Evolutionary conservation across 2,113 vertebrate species (phyloP).

Genomic region (Sisor rabdophorus): DNA sequence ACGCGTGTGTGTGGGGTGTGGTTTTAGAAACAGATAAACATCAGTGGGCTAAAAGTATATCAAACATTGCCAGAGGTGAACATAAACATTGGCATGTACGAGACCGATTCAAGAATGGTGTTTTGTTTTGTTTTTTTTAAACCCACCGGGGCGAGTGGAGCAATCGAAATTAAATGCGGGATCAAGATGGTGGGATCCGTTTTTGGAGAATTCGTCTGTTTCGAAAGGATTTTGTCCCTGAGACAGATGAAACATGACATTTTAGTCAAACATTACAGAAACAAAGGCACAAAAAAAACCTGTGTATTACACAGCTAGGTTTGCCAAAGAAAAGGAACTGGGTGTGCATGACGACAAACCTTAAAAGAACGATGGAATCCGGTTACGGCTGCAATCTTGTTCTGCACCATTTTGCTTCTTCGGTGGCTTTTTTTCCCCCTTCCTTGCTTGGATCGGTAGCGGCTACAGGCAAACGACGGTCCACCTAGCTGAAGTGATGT

Average conservation of each 20-base stretch:
- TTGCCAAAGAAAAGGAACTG: too few species aligned
- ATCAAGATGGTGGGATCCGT: slow-evolving; percentile 77
- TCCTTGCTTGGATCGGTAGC: slow-evolving; percentile 45
- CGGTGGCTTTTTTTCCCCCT: slow-evolving; percentile 30
- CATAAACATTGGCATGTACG: neutral
- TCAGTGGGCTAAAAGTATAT: neutral
- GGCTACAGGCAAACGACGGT: slow-evolving; percentile 49
- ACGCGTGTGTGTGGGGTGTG: neutral
- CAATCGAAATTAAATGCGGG: slow-evolving; percentile 84
- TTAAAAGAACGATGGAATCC: slow-evolving; percentile 90
- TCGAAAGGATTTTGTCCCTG: slow-evolving; percentile 95
- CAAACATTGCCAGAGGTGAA: neutral
- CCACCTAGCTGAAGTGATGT: slow-evolving; percentile 49
- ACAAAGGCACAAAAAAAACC: neutral
- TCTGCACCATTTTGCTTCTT: slow-evolving; percentile 83
- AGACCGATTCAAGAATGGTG: neutral
- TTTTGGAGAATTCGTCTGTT: slow-evolving; percentile 79
- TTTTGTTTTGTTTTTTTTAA: too few species aligned
- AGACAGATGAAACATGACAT: neutral
- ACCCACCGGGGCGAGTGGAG: slow-evolving; percentile 82
- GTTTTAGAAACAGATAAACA: slow-evolving; percentile 2
- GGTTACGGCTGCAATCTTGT: slow-evolving; percentile 81
- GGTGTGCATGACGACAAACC: slow-evolving; percentile 61
- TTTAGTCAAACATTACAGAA: neutral
- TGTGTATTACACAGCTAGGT: neutral